phyloP scores from a whole-genome alignment of 2,113 vertebrate species.

The Bungarus multicinctus region DNA sequence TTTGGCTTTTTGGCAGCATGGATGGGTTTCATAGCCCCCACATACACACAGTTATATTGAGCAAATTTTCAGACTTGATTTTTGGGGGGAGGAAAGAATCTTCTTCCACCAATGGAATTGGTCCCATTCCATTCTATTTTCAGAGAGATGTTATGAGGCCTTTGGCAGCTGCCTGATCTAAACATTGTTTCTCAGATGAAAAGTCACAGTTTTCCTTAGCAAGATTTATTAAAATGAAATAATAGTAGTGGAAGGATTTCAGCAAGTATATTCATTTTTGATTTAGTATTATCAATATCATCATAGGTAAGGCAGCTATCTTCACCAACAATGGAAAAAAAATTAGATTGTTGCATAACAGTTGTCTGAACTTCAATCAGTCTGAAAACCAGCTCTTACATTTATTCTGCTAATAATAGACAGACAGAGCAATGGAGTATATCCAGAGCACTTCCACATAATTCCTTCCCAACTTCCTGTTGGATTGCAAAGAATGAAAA shows the following conservation, averaged over 20 bases:
- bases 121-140: not conserved
- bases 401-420: not conserved
- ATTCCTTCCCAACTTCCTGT: not conserved
- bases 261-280: not conserved
- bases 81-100: not conserved
- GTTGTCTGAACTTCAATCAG: not conserved
- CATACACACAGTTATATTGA: not conserved
- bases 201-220: not conserved
- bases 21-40: not conserved
- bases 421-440: not conserved
- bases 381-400: not conserved
- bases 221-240: not conserved
- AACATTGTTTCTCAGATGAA: not conserved
- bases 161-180: not conserved
- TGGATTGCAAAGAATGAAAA: not conserved
- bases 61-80: not conserved
- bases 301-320: not conserved
- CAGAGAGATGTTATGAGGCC: not conserved
- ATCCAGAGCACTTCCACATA: not conserved
- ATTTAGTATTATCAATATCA: not conserved
- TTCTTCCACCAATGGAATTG: not conserved
- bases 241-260: not conserved
- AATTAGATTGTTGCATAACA: not conserved
- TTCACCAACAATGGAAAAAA: not conserved
- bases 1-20: not conserved